A percentile compares a stretch with the other conserved stretches of the same genome.
Evolutionary conservation across 1,140 invertebrate species (phyloP).

Genomic region (Euwallacea similis): DNA sequence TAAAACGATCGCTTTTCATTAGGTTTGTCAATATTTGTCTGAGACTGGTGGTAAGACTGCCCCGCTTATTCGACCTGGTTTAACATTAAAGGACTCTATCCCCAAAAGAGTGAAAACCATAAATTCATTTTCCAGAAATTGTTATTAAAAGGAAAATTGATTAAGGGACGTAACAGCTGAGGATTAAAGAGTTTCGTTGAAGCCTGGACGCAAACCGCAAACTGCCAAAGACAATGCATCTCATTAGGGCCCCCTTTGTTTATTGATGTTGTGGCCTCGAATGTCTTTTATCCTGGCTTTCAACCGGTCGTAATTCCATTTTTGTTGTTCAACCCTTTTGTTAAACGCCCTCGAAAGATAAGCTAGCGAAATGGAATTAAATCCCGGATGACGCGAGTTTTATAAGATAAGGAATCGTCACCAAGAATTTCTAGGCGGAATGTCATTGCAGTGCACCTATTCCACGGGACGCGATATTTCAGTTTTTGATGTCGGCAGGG

Average conservation of each 20-base stretch:
- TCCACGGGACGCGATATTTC: too few relatives aligned
- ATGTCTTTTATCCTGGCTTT: neutral
- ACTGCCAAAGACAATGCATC: too few relatives aligned
- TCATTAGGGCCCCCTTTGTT: neutral
- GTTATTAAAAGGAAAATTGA: too few relatives aligned
- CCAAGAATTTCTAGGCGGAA: too few relatives aligned
- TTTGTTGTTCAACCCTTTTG: conserved; percentile 1
- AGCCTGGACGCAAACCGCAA: too few relatives aligned
- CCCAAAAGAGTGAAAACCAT: too few relatives aligned
- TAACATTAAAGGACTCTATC: conserved; percentile 9
- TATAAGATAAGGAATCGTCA: neutral
- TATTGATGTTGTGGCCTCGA: neutral
- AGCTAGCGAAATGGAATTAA: conserved; percentile 1
- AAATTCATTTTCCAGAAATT: too few relatives aligned
- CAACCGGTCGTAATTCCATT: neutral
- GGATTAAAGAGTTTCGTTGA: too few relatives aligned
- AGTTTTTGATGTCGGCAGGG: too few relatives aligned
- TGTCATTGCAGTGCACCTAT: too few relatives aligned
- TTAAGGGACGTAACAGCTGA: too few relatives aligned
- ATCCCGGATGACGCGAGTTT: neutral
- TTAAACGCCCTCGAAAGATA: conserved; percentile 1
- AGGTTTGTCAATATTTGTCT: conserved; percentile 28
- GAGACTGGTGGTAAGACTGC: neutral
- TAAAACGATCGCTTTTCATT: conserved; percentile 36
- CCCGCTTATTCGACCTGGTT: conserved; percentile 4